A percentile compares a stretch with the other conserved stretches of the same genome.
Conservation (phyloP, 2,797 vertebrate species). For the Alosa sapidissima region DNA sequence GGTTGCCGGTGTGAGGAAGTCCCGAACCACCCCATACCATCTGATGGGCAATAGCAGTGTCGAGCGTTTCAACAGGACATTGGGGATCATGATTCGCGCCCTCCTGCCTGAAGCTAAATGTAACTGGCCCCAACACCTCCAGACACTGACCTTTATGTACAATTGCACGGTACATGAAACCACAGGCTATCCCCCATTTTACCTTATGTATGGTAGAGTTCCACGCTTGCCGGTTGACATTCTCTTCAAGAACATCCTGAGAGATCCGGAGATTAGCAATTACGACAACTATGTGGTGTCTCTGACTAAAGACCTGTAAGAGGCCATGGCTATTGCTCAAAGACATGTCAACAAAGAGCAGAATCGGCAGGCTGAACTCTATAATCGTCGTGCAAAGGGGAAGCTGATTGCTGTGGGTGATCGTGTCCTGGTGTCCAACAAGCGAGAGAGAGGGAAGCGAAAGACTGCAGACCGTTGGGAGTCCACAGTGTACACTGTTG, state of each 20-base stretch:
- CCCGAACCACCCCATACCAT: not conserved
- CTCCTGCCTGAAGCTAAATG: constrained; percentile 24
- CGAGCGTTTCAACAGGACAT: not conserved
- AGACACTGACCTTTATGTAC: constrained; percentile 34
- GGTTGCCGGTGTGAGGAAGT: constrained; percentile 33
- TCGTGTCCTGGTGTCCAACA: not conserved
- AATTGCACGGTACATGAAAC: constrained; percentile 30
- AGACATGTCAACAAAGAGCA: constrained; percentile 14
- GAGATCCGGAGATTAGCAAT: constrained; percentile 18
- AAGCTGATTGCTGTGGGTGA: not conserved
- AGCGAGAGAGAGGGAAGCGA: constrained; percentile 11
- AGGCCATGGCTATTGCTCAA: constrained; percentile 28
- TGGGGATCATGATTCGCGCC: not conserved
- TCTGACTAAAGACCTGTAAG: constrained; percentile 25
- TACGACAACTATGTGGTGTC: constrained; percentile 24
- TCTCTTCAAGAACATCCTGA: constrained; percentile 29
- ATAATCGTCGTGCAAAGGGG: not conserved
- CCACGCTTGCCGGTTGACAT: constrained; percentile 28
- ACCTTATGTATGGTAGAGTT: constrained; percentile 39
- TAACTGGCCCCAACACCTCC: constrained; percentile 30
- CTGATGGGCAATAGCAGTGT: not conserved
- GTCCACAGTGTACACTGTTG: constrained; percentile 19
- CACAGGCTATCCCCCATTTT: constrained; percentile 32
- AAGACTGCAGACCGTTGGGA: constrained; percentile 33
- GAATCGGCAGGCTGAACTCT: constrained; percentile 22